Percentiles rank a stretch among this genome's conserved stretches.
Conservation (phyloP, 2,113 vertebrate genomes). For the Falcunculus frontatus region DNA sequence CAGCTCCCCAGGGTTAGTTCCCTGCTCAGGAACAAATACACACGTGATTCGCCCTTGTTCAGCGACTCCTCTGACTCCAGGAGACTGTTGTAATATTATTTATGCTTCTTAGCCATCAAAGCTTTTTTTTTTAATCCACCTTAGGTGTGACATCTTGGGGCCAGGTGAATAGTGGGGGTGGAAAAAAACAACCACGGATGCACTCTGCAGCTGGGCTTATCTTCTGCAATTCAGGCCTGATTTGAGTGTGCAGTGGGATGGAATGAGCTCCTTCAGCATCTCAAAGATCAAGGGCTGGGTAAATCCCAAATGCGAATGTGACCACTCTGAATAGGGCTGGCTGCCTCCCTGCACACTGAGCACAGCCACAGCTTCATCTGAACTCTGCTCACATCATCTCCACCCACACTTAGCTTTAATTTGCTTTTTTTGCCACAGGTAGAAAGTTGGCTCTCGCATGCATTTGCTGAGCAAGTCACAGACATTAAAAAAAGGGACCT, state of each 20-base stretch:
- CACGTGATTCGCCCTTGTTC: neutral
- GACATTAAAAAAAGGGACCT: neutral
- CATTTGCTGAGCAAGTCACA: neutral
- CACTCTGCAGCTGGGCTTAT: neutral
- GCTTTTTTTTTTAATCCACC: neutral
- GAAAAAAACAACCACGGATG: neutral
- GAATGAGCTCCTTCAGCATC: slow-evolving; percentile 6
- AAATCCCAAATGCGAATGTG: slow-evolving; percentile 3
- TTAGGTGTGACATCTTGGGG: slow-evolving; percentile 17
- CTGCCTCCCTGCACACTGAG: neutral
- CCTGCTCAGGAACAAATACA: neutral
- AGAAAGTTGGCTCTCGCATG: neutral
- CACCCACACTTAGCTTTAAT: neutral
- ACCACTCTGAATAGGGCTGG: neutral
- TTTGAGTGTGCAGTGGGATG: neutral
- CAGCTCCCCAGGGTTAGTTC: neutral
- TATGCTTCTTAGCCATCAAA: slow-evolving; percentile 21
- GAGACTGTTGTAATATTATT: neutral
- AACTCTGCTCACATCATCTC: slow-evolving; percentile 2
- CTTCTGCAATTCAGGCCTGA: neutral
- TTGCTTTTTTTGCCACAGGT: slow-evolving; percentile 32
- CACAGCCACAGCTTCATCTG: slow-evolving; percentile 3
- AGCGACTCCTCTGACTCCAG: neutral
- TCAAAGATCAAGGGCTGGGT: neutral
- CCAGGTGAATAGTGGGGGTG: neutral